Conservation (phyloP, 1,140 invertebrate genomes). For the Meloidogyne floridensis region DNA sequence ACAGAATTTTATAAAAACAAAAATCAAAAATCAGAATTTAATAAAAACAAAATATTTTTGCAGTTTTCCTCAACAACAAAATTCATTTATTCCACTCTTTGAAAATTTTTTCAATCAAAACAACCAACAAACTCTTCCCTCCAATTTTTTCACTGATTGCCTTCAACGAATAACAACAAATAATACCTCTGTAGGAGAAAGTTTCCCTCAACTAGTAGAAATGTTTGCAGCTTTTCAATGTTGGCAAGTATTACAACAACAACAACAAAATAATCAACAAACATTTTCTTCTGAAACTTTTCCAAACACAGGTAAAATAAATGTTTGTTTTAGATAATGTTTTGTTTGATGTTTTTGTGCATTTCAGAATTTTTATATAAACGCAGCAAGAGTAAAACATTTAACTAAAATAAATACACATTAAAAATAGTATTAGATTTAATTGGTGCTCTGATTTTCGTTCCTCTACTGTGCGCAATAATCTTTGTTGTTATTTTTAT, state of each 20-base stretch:
- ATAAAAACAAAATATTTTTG: not conserved
- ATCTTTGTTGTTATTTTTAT: not conserved
- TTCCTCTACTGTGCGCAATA: not conserved
- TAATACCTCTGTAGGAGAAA: not conserved
- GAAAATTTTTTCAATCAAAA: not conserved
- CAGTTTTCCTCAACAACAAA: not conserved
- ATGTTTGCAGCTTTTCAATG: slow-evolving; percentile 3
- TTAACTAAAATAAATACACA: too few relatives aligned
- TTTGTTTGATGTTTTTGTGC: too few relatives aligned
- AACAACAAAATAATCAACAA: not conserved
- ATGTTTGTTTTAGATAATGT: too few relatives aligned
- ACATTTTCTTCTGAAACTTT: not conserved
- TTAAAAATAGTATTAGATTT: too few relatives aligned
- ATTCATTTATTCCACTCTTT: slow-evolving; percentile 9
- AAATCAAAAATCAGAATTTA: not conserved
- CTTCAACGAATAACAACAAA: slow-evolving; percentile 8
- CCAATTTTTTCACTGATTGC: not conserved
- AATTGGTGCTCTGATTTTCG: too few relatives aligned
- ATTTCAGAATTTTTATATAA: too few relatives aligned
- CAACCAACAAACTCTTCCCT: not conserved
- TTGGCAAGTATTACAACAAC: not conserved
- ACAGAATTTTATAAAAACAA: too few relatives aligned
- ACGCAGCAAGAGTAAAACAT: too few relatives aligned
- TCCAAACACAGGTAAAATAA: not conserved
- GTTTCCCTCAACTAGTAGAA: slow-evolving; percentile 4